Conservation (phyloP, 2,113 vertebrate genomes). For the Hylia prasina region DNA sequence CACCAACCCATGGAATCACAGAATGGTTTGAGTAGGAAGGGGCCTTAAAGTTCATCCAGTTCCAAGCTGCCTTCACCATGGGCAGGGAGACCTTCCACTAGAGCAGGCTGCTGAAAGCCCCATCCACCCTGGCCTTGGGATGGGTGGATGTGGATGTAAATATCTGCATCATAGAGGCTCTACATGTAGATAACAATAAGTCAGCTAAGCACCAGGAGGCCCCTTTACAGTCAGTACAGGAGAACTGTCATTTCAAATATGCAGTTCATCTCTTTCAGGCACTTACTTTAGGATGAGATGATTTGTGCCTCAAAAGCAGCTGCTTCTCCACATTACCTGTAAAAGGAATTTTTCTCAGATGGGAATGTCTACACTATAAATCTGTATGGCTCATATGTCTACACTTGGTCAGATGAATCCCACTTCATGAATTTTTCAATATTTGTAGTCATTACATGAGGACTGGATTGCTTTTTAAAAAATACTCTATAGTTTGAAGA, state of each 20-base stretch:
- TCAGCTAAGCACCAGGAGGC: neutral
- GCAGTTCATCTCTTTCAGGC: neutral
- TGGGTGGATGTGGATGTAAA: neutral
- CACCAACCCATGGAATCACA: neutral
- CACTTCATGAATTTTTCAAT: conserved; percentile 34
- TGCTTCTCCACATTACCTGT: conserved; percentile 14
- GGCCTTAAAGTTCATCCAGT: neutral
- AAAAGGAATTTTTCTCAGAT: conserved; percentile 8
- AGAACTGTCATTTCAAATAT: neutral
- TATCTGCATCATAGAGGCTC: neutral
- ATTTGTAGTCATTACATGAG: neutral
- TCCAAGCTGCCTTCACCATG: neutral
- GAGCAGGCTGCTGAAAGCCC: neutral
- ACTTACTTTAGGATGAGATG: neutral
- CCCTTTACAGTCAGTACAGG: neutral
- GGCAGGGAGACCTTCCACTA: neutral
- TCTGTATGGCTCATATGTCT: neutral
- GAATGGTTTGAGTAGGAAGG: neutral
- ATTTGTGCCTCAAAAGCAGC: conserved; percentile 31
- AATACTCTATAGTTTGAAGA: neutral
- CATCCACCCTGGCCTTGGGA: neutral
- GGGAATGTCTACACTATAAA: neutral
- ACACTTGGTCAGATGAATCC: neutral
- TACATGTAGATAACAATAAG: neutral
- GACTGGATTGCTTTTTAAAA: neutral